Base-by-base conservation (phyloP, 2,888 invertebrate species). In the Prosopocoilus inquinatus region DNA sequence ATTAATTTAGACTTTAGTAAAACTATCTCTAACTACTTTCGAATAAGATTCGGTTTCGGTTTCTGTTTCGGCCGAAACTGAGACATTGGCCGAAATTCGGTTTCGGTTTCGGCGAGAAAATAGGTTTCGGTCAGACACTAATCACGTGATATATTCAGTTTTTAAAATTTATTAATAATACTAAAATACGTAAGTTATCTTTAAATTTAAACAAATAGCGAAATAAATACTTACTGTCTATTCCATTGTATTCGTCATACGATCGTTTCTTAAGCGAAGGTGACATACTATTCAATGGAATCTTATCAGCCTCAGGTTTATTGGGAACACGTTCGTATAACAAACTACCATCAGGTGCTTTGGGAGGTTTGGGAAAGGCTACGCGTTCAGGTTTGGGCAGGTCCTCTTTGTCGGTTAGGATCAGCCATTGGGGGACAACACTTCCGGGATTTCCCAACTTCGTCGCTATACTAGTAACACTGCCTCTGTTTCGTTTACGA, bases 281-380 rank as follows among this genome's bases (percentile, higher is more conserved):
- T 34, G 81, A 79, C 70, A 78, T 75, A 60, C 78, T 78, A 64
- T 80, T 78, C 61, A 79, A 67, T n/a, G 84, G 81, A 68, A 84
- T 79, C 75, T 88, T 87, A 67, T 90, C 90, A 46, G 85, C 81
- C 67, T 85, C 85, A 28, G 83, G 79, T 78, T 92, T 91, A 67
- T 91, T 92, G 63, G 90, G 86, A 69, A 94, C 88, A 70, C 91
- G 85, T 74, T 94, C 94, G 76, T 94, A 94, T 65, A 94, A 75
- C 63, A 94, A 81, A 77, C 92, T 92, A 67, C 94, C 94, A 76
- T 94, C 91, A 59, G 90, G 89, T 57, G 90, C 94, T 78, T 92
- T 93, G 46, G 94, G 94, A 63, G 94, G 94, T 77, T 91, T 90
- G 51, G 94, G 94, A 79, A 92, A 95, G 69, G 90, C 90, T 64